Evolutionary conservation across 2,113 vertebrate genomes (phyloP), one percentile per base, ranked within the genome.

Genomic region (Pardalotus punctatus): DNA sequence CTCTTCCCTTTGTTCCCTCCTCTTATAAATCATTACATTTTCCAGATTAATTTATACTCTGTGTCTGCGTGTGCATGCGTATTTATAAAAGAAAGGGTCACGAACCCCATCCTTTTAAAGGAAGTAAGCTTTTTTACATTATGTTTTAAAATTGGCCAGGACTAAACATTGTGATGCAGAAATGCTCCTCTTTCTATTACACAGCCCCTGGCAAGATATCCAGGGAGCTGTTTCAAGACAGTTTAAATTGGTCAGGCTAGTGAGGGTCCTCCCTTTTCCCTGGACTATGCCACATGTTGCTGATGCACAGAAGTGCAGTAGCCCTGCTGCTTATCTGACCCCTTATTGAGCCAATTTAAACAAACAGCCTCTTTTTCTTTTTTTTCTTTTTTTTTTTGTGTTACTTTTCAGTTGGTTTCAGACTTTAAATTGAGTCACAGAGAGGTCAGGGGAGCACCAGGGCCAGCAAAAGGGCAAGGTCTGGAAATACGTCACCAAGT

Each of bases 321-420:
- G 65, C 43, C 50, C 51, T 0, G 3, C 81, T 54, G 65, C 66
- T 83, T 80, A 83, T 94, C 85, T 57, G 54, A 77, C 71, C 76
- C 6, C 27, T 83, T 77, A 40, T 60, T 69, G 79, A 93, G 62
- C 20, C 71, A 38, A 45, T 77, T 95, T 92, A 85, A 92, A 92
- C n/a, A 91, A 90, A 87, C 40, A 27, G 10, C 5, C 3, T 25
- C 5, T 15, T 17, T 20, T 28, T 20, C 3, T 33, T 31, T 14
- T 21, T 29, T n/a, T 9, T 25, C 17, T 5, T n/a, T 33, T 29
- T 6, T 9, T 28, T 29, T 28, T 21, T 45, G 23, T 14, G 15
- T 77, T 93, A 20, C 35, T 81, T 80, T 90, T 93, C 64, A 45
- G 50, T 74, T 88, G 50, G n/a, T 88, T 88, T 93, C 93, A 93